phyloP scores from a whole-genome alignment of 2,113 vertebrate genomes.

The Sinosuthora webbiana region DNA sequence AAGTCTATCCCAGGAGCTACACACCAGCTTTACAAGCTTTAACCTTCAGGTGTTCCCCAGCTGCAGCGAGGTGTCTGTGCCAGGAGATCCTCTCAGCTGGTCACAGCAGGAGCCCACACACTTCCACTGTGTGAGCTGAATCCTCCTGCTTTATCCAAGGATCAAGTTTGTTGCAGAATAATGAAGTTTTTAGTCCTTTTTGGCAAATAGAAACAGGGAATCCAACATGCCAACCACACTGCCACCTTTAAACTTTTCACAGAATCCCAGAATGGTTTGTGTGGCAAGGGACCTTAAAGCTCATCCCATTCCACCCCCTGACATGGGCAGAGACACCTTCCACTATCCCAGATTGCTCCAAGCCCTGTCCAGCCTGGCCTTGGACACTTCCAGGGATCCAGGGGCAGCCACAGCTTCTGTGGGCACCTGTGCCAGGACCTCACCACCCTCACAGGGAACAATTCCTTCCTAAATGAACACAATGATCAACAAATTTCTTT shows the following conservation, averaged over 20 bases:
- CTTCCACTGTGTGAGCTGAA: accelerated
- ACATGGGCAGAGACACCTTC: background rate
- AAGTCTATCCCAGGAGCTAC: background rate
- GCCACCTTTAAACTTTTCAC: background rate
- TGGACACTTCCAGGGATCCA: background rate
- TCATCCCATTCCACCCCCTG: accelerated
- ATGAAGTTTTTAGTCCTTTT: background rate
- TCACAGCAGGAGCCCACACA: background rate
- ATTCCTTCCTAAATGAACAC: background rate
- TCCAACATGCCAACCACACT: accelerated
- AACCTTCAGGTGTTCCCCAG: background rate
- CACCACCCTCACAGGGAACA: accelerated
- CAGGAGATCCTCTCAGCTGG: accelerated
- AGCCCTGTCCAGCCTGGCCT: background rate
- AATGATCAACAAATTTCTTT: background rate
- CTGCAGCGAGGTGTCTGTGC: background rate
- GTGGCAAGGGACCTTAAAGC: background rate
- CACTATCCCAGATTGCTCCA: accelerated
- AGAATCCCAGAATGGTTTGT: background rate
- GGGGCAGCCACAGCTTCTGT: background rate
- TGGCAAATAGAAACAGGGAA: background rate
- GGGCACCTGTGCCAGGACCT: background rate
- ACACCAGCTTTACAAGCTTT: background rate
- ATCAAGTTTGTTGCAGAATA: background rate
- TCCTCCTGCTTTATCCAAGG: accelerated